Evolutionary conservation across 1,140 invertebrate genomes (phyloP).

Genomic region (Lasioglossum baleicum): DNA sequence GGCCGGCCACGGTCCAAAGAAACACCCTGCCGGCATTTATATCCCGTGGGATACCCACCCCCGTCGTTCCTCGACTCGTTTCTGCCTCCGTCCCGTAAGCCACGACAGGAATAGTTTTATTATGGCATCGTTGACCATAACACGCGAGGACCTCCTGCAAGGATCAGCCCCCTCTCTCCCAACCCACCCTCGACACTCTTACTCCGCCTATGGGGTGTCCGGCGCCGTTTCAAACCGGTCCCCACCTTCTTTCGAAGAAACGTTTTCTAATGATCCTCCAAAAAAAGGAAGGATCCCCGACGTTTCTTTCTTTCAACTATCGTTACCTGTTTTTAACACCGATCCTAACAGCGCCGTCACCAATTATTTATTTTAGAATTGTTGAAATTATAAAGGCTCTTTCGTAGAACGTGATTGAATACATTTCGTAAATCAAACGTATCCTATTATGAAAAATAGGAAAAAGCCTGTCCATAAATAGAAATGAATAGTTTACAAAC

Average conservation of each 20-base stretch:
- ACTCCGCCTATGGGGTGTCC: neutral
- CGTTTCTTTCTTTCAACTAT: neutral
- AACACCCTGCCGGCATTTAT: slow-evolving; percentile 71
- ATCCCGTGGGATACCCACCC: slow-evolving; percentile 58
- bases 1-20: slow-evolving; percentile 65
- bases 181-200: neutral
- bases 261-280: slow-evolving; percentile 1
- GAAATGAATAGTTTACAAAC: too few relatives aligned
- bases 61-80: neutral
- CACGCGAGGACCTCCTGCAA: slow-evolving; percentile 32
- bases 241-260: neutral
- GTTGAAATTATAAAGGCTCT: too few relatives aligned
- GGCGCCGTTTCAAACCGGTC: neutral
- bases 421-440: too few relatives aligned
- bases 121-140: slow-evolving; percentile 70
- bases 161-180: neutral
- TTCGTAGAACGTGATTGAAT: too few relatives aligned
- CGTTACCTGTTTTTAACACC: neutral
- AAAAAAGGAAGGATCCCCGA: neutral
- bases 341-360: too few relatives aligned
- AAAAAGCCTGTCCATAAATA: too few relatives aligned
- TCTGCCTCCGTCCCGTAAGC: neutral
- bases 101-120: slow-evolving; percentile 72
- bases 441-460: too few relatives aligned
- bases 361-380: too few relatives aligned